phyloP scores from a whole-genome alignment of 2,888 invertebrate species.

The Amitus sp. region DNA sequence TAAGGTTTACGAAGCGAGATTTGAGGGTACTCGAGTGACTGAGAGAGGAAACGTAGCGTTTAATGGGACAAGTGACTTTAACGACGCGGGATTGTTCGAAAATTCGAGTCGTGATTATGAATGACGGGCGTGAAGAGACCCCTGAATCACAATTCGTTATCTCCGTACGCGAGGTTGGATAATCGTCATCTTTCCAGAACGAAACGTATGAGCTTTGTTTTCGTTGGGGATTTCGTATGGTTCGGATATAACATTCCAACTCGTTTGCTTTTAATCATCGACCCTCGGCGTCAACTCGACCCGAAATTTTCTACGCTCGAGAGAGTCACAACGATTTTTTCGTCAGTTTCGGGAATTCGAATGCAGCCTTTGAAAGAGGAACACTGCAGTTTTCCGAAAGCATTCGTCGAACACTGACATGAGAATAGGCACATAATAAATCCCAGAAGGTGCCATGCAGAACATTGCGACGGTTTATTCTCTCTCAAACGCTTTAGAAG shows the following conservation, averaged over 20 bases:
- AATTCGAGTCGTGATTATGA: conserved; percentile 1
- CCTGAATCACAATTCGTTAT: no score
- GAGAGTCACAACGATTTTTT: no score
- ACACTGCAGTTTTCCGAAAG: conserved; percentile 1
- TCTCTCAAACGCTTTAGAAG: conserved; percentile 3
- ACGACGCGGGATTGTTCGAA: not conserved
- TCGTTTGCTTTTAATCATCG: conserved; percentile 21
- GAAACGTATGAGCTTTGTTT: conserved; percentile 21
- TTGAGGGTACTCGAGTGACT: not conserved
- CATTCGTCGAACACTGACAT: conserved; percentile 34
- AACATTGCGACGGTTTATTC: conserved; percentile 22
- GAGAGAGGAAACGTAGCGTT: not conserved
- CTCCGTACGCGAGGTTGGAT: no score
- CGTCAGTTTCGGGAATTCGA: no score
- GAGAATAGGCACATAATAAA: no score
- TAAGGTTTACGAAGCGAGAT: not conserved
- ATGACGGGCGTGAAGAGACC: no score
- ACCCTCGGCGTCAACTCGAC: no score
- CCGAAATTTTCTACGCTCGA: no score
- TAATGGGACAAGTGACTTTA: not conserved
- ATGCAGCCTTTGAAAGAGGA: no score
- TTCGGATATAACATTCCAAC: conserved; percentile 22
- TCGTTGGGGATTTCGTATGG: conserved; percentile 25
- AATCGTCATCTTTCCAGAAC: not conserved
- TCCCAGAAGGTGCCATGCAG: conserved; percentile 40